Evolutionary conservation across 2,888 invertebrate genomes (phyloP).

Genomic region (Acronicta psi): DNA sequence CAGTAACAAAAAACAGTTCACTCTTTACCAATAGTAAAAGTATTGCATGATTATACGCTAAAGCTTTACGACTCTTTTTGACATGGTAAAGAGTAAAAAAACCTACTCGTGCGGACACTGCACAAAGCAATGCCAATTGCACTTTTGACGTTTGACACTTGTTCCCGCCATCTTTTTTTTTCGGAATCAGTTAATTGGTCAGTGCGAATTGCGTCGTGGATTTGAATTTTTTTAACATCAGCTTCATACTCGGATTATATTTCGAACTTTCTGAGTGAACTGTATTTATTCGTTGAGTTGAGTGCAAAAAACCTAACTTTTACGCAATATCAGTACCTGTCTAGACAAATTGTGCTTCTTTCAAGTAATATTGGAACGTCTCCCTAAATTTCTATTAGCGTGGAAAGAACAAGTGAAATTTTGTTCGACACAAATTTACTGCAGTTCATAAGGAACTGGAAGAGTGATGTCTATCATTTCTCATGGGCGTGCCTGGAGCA

Average conservation of each 20-base stretch:
- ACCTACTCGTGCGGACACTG: constrained; percentile 10
- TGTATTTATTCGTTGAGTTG: background rate
- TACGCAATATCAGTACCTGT: constrained; percentile 24
- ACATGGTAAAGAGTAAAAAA: constrained; percentile 23
- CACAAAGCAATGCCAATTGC: constrained; percentile 35
- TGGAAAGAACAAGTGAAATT: constrained; percentile 76
- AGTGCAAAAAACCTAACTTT: background rate
- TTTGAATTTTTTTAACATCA: background rate
- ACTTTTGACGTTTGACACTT: constrained; percentile 44
- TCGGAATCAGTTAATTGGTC: constrained; percentile 24
- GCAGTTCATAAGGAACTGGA: constrained; percentile 79
- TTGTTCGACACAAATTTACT: constrained; percentile 81
- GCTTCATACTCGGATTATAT: background rate
- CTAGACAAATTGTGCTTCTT: constrained; percentile 44
- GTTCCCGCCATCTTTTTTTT: constrained; percentile 32
- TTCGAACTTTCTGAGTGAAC: background rate
- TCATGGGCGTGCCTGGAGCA: constrained; percentile 75
- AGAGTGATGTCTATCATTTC: constrained; percentile 80
- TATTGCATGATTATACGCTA: constrained; percentile 10
- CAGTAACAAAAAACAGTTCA: background rate
- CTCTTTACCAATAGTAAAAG: background rate
- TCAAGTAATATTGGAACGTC: constrained; percentile 51
- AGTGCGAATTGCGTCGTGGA: constrained; percentile 6
- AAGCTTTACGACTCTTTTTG: constrained; percentile 16
- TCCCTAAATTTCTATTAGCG: constrained; percentile 65